phyloP scores from a whole-genome alignment of 2,797 vertebrate species.

The Spheniscus humboldti region DNA sequence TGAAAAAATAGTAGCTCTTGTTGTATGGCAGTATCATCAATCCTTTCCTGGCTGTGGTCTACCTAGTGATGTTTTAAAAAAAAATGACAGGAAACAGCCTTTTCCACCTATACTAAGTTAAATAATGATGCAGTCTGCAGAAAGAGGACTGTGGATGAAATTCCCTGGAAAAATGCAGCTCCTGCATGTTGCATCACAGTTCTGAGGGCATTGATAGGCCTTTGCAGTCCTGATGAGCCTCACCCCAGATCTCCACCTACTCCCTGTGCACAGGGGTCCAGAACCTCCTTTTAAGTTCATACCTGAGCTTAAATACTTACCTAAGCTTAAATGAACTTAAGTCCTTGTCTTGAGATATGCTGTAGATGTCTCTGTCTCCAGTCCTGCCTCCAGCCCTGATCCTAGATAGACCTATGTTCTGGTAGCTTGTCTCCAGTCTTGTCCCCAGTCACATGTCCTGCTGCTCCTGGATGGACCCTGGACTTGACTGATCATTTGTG shows the following conservation, averaged over 20 bases:
- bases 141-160: not conserved
- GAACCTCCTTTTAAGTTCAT: not conserved
- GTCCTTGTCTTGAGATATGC: not conserved
- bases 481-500: not conserved
- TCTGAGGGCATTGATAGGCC: not conserved
- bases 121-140: not conserved
- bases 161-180: not conserved
- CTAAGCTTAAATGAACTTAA: not conserved
- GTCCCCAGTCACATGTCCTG: not conserved
- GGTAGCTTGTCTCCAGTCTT: not conserved
- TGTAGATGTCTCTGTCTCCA: not conserved
- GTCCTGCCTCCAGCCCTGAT: not conserved
- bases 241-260: no score
- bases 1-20: not conserved
- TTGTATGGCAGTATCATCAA: not conserved
- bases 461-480: not conserved
- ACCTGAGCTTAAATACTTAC: not conserved
- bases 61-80: not conserved
- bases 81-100: not conserved
- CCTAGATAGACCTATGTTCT: not conserved
- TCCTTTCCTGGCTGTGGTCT: not conserved
- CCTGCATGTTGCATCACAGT: not conserved
- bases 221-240: not conserved
- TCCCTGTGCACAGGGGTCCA: not conserved
- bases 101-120: not conserved